phyloP scores from a whole-genome alignment of 2,888 invertebrate species.

The Torymus auratus region DNA sequence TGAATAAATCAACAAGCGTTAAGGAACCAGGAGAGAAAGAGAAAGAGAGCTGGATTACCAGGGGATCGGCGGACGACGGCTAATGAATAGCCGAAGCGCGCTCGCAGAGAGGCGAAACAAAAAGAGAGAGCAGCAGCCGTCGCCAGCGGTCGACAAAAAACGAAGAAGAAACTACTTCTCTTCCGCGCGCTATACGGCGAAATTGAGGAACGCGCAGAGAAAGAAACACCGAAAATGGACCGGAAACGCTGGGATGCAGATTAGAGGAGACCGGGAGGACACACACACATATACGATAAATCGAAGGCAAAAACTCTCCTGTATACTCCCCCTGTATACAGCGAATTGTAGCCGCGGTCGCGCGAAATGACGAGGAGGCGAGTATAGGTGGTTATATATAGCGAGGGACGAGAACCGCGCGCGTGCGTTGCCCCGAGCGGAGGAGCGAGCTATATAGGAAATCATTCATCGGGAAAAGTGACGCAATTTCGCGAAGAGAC shows the following conservation, averaged over 20 bases:
- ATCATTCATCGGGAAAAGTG: slow-evolving; percentile 13
- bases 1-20: slow-evolving; percentile 16
- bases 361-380: slow-evolving; percentile 67
- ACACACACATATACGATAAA: no score
- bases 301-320: no score
- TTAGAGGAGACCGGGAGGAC: no score
- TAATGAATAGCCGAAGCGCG: no score
- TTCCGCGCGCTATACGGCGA: no score
- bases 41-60: no score
- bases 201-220: no score
- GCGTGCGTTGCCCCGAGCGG: slow-evolving; percentile 21
- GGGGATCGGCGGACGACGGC: no score
- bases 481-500: slow-evolving; percentile 50
- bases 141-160: no score
- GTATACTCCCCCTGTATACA: no score
- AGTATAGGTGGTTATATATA: slow-evolving; percentile 64
- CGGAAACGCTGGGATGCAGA: not conserved
- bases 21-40: slow-evolving; percentile 3
- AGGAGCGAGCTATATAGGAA: slow-evolving; percentile 3
- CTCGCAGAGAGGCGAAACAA: not conserved
- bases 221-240: not conserved
- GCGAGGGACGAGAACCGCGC: slow-evolving; percentile 21
- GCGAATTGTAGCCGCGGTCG: not conserved
- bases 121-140: not conserved
- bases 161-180: no score